Evolutionary conservation across 2,113 vertebrate species (phyloP).

Genomic region (Gracilinanus agilis): DNA sequence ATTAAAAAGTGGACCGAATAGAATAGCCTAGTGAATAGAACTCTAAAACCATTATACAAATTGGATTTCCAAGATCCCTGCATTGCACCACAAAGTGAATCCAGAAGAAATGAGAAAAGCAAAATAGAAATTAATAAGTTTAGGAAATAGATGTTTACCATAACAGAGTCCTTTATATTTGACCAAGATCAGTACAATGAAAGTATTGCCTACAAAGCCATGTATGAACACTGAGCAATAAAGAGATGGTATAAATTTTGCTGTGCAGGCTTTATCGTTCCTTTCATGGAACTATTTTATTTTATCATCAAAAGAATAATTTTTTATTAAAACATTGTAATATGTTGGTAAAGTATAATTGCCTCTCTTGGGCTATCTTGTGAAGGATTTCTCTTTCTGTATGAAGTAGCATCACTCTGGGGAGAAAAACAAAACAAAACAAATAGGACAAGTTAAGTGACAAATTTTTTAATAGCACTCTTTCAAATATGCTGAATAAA

Average conservation of each 20-base stretch:
- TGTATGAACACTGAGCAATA: conserved; percentile 79
- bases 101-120: conserved; percentile 83
- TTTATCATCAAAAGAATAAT: rapidly evolving
- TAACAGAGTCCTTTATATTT: conserved; percentile 76
- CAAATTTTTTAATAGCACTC: background rate
- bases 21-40: conserved; percentile 83
- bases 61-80: conserved; percentile 71
- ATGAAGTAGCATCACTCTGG: background rate
- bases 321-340: conserved; percentile 59
- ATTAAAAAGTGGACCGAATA: conserved; percentile 84
- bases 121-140: conserved; percentile 86
- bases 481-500: background rate
- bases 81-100: conserved; percentile 74
- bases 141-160: conserved; percentile 87
- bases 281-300: background rate
- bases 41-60: conserved; percentile 79
- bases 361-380: conserved; percentile 45
- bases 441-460: background rate
- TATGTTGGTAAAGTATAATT: background rate
- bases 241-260: conserved; percentile 77
- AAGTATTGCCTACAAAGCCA: conserved; percentile 82
- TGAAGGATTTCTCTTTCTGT: background rate
- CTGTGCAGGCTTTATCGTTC: rapidly evolving
- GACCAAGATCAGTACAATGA: conserved; percentile 82
- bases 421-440: background rate